Evolutionary conservation across 2,113 vertebrate genomes (phyloP).

Genomic region (Pollimyrus isidori): DNA sequence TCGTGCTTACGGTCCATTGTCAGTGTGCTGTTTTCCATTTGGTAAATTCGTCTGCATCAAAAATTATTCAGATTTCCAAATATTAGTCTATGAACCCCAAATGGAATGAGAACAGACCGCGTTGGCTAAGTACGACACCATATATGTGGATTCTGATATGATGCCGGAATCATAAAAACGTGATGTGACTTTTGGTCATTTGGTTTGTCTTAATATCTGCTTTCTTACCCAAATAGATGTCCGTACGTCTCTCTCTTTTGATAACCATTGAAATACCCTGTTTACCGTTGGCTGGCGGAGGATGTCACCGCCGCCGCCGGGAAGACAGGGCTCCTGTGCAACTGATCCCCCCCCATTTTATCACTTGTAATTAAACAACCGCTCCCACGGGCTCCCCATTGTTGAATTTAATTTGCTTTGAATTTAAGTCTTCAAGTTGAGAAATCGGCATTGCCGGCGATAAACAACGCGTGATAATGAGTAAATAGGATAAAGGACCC

Average conservation of each 20-base stretch:
- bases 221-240: neutral
- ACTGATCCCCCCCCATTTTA: constrained; percentile 23
- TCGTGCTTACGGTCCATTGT: neutral
- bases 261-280: neutral
- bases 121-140: neutral
- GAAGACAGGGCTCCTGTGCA: neutral
- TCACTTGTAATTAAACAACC: constrained; percentile 33
- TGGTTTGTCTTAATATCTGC: neutral
- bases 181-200: neutral
- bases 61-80: neutral
- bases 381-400: constrained; percentile 22
- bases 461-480: constrained; percentile 25
- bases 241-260: neutral
- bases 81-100: neutral
- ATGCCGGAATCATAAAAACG: neutral
- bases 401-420: constrained; percentile 32
- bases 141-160: neutral
- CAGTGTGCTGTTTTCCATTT: neutral
- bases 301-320: neutral
- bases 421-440: constrained; percentile 26
- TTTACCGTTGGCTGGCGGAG: neutral
- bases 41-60: neutral
- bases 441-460: constrained; percentile 24
- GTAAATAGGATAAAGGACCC: constrained; percentile 30
- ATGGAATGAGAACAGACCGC: neutral